Evolutionary conservation across 2,797 vertebrate species (phyloP), one percentile per base, ranked within the genome.

Genomic region (Furcifer pardalis): DNA sequence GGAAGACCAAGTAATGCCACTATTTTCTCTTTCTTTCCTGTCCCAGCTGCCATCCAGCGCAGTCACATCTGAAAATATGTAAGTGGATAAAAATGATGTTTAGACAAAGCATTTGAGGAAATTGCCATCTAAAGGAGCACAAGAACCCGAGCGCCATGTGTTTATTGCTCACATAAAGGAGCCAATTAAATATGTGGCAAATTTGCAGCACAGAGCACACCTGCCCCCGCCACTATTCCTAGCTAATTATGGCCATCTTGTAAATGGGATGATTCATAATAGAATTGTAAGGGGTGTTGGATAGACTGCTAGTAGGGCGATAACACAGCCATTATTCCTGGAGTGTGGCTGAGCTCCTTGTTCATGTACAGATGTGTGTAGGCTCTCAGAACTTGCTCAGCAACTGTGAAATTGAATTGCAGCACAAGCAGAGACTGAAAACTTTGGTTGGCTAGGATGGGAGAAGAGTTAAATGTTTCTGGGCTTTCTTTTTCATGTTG

Each of bases 31-130:
- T 81, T 27, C 2, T 46, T 7, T 35, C 30, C 44, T 75, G 56
- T 62, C 59, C 52, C n/a, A 74, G 46, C 37, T 35, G 10, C 21
- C 52, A 40, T 40, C 32, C 13, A 5, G 62, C n/a, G 7, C 21
- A 7, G 63, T 65, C 32, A 27, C 59, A 17, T 12, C 5, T 79
- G 82, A 66, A 90, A 91, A 86, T 0, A 27, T 69, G 74, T 66
- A 49, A 89, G 63, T 60, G 60, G 42, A 89, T 42, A 72, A 25
- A 88, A 75, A 37, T 7, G 1, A 35, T 71, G 59, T 88, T 90
- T 81, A 63, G 17, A 71, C 6, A 83, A 89, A 91, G 86, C 30
- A 77, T 84, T 87, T 89, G 87, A 90, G 79, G 79, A 87, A 69
- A 86, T 12, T 66, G 21, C 52, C 68, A 9, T 56, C n/a, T 3